Conservation (phyloP, 2,113 vertebrate genomes). For the Laterallus jamaicensis region DNA sequence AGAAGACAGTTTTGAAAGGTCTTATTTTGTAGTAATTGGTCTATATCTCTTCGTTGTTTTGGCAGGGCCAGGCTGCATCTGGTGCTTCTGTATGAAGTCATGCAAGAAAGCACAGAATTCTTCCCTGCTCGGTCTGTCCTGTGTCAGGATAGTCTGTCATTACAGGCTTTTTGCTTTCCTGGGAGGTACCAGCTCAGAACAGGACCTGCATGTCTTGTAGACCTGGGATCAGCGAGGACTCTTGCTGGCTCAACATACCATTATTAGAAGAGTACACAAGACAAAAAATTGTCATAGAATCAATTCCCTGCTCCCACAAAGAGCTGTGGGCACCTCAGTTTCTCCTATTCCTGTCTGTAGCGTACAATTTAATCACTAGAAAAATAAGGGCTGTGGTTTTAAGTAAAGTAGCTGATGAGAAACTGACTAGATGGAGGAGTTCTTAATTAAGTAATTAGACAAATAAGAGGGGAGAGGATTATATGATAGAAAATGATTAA, state of each 20-base stretch:
- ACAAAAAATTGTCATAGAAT: background rate
- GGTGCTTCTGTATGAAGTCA: background rate
- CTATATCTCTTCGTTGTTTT: conserved; percentile 4
- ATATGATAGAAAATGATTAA: conserved; percentile 20
- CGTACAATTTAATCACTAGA: background rate
- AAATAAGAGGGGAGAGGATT: conserved; percentile 48
- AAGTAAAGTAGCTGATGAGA: conserved; percentile 27
- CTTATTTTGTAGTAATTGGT: background rate
- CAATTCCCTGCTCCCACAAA: background rate
- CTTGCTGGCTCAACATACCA: background rate
- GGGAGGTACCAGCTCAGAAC: background rate
- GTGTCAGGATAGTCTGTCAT: background rate
- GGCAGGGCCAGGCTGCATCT: background rate
- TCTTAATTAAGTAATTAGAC: conserved; percentile 55
- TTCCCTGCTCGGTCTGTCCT: background rate
- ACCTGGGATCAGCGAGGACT: background rate
- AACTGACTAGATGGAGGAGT: conserved; percentile 36
- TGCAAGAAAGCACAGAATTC: background rate
- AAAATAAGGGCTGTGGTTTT: conserved; percentile 16
- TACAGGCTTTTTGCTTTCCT: background rate
- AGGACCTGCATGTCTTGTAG: background rate
- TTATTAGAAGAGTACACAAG: background rate
- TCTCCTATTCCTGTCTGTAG: background rate
- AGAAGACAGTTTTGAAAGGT: background rate
- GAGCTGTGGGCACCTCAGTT: background rate